Evolutionary conservation across 2,113 vertebrate genomes (phyloP).

Genomic region (Redunca redunca): DNA sequence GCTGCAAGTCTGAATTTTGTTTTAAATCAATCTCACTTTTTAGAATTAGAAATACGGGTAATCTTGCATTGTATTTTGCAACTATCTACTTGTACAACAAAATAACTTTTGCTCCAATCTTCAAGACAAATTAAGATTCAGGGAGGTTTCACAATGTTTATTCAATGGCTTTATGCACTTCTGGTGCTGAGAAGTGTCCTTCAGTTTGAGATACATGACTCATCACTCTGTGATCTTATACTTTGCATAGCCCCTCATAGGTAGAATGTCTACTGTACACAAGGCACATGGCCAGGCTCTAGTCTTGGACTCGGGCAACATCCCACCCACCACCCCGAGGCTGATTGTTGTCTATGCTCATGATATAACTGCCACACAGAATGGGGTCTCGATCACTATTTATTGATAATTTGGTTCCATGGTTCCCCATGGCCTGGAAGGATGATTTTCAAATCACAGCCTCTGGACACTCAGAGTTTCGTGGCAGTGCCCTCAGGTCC

Average conservation of each 20-base stretch:
- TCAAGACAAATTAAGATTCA: conserved; percentile 1
- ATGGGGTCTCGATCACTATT: background rate
- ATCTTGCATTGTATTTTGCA: background rate
- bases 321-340: background rate
- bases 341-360: background rate
- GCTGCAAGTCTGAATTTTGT: background rate
- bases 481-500: background rate
- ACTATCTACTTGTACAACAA: background rate
- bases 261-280: background rate
- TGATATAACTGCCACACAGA: background rate
- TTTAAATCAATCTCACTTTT: background rate
- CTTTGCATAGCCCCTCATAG: background rate
- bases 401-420: background rate
- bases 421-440: background rate
- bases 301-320: background rate
- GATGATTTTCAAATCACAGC: background rate
- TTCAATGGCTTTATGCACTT: background rate
- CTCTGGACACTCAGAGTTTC: background rate
- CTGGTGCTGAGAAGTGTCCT: background rate
- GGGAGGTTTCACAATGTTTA: background rate
- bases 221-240: background rate
- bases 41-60: background rate
- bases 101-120: background rate
- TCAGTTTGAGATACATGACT: background rate
- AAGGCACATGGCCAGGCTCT: background rate